Evolutionary conservation across 1,140 invertebrate species (phyloP).

Genomic region (Drosophila subpulchrella): DNA sequence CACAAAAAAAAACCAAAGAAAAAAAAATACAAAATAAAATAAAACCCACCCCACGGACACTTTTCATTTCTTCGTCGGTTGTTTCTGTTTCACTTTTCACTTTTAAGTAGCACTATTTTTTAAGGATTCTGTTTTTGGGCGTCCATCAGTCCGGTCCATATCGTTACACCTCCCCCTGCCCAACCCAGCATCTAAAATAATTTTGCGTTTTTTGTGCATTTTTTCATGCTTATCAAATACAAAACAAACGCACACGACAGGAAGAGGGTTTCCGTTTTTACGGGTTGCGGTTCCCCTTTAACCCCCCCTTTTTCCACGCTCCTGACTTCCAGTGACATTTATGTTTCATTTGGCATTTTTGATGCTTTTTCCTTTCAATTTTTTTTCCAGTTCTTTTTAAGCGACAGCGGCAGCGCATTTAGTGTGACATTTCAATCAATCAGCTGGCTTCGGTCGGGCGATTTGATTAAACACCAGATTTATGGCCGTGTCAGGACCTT

Average conservation of each 20-base stretch:
- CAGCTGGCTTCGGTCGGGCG: constrained; percentile 42
- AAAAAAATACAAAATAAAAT: constrained; percentile 9
- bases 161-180: background rate
- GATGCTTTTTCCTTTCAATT: constrained; percentile 68
- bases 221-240: constrained; percentile 82
- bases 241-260: constrained; percentile 71
- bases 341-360: constrained; percentile 81
- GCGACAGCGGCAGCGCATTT: constrained; percentile 51
- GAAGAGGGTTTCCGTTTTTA: constrained; percentile 20
- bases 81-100: constrained; percentile 57
- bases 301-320: too few relatives aligned
- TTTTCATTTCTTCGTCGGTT: constrained; percentile 53
- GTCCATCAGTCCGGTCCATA: constrained; percentile 17
- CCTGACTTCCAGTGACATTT: constrained; percentile 60
- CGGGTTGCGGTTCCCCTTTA: constrained; percentile 50
- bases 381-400: constrained; percentile 36
- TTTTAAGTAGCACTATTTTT: constrained; percentile 84
- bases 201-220: constrained; percentile 58
- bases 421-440: constrained; percentile 84
- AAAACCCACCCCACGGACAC: constrained; percentile 20
- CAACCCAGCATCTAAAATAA: constrained; percentile 45
- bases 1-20: constrained; percentile 3
- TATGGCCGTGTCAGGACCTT: constrained; percentile 36
- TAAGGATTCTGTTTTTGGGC: constrained; percentile 77
- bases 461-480: constrained; percentile 51